Base-by-base conservation (phyloP, 2,113 vertebrate species). In the Boulengeromyrus knoepffleri region DNA sequence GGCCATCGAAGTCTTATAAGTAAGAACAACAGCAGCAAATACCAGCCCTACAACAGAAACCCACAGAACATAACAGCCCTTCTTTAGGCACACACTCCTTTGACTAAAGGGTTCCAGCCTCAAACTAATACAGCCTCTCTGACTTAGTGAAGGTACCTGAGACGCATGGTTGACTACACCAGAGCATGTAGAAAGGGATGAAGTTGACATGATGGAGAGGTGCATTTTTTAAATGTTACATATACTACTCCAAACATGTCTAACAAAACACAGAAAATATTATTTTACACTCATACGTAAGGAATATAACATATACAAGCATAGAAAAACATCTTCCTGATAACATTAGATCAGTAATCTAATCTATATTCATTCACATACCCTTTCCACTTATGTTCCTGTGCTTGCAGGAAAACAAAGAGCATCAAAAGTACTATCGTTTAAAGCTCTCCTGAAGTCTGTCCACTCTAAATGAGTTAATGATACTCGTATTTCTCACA, bases 1-100 rank as follows among this genome's bases (percentile, higher is more conserved):
- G 17, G 19, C 66, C n/a, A 90, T 90, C 45, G 49, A 88, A 88
- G 74, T 5, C 74, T 88, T 58, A 47, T 90, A 85, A 36, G 84
- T 46, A 52, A 56, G 66, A 56, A 80, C 66, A 85, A 31, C 49
- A 87, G 85, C 56, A 47, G 31, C 49, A 42, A 80, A 90, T 52
- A 88, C 21, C 70, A 24, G 10, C 56, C 21, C 80, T 52, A 24
- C 47, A 19, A 56, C 46, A 53, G 85, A 52, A 86, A 53, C 6
- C 49, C 50, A 56, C 19, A 9, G 47, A 62, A 50, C 15, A n/a
- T 47, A 46, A 49, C 45, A 85, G 45, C 58, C 17, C 53, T 77
- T 39, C 6, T 90, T 87, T 58, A 27, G 47, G 13, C 4, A 36
- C 7, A 42, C 62, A 42, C 50, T 89, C 39, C 52, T 85, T 62